Base-by-base conservation (phyloP, 2,113 vertebrate species). In the Atractosteus spatula region DNA sequence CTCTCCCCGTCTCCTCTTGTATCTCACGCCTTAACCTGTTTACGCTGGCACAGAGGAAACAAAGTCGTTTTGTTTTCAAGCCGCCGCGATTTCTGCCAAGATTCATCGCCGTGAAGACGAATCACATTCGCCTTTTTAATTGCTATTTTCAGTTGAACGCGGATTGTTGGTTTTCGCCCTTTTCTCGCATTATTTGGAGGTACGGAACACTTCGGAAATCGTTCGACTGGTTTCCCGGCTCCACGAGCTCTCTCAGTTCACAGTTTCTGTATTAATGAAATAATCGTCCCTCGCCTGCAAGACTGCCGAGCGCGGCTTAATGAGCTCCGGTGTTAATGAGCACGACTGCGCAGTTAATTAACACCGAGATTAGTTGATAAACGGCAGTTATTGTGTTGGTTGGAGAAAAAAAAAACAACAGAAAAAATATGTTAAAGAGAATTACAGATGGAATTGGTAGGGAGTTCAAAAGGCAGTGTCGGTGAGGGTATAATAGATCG, bases 261-360 rank as follows among this genome's bases (percentile, higher is more conserved):
- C 55, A 69, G 72, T 62, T 47, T 69, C n/a, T 66, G 6, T 55
- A 68, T 74, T 74, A 68, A 41, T 42, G 57, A 41, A 68, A 69
- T 74, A 61, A 69, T 63, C 59, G 44, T 69, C 66, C 43, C 13
- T 55, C 3, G 44, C 45, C 61, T 61, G 51, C n/a, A 62, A 55
- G 61, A 74, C 47, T 74, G 61, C 69, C 2, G 51, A 56, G 61
- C 51, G 51, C n/a, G 51, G 55, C 66, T 75, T 71, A 71, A 74
- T 80, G 56, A 84, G 74, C 70, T 68, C 43, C 61, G 45, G 55
- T 71, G 74, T 54, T 69, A 69, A 78, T 80, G 63, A 74, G 67
- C 74, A 66, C 55, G 45, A 14, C 57, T 71, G 74, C 67, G 41
- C 17, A 29, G 73, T 44, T 63, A 69, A 70, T 69, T 68, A 68